Evolutionary conservation across 2,113 vertebrate genomes (phyloP).

Genomic region (Zapus hudsonius): DNA sequence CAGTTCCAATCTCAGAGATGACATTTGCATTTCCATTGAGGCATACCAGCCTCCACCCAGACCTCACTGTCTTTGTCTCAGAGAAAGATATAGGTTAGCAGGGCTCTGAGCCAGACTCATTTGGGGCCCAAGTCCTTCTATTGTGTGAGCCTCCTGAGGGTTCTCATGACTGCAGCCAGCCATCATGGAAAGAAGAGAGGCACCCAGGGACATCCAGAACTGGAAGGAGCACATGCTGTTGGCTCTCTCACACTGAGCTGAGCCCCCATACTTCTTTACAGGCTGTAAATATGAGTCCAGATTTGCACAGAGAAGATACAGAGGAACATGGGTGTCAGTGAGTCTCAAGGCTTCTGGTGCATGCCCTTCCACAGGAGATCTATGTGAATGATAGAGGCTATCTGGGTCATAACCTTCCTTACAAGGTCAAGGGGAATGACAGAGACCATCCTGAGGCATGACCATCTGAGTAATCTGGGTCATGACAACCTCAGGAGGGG

Average conservation of each 20-base stretch:
- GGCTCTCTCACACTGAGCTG: neutral
- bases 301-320: fast-evolving
- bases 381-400: neutral
- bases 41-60: neutral
- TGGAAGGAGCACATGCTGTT: neutral
- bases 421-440: too few relatives aligned
- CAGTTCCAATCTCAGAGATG: too few relatives aligned
- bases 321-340: fast-evolving
- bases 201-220: neutral
- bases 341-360: neutral
- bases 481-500: too few relatives aligned
- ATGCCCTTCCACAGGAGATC: neutral
- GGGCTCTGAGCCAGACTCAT: neutral
- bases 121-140: neutral
- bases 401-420: neutral
- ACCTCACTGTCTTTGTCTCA: neutral
- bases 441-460: fast-evolving
- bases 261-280: neutral
- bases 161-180: neutral
- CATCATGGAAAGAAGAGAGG: neutral
- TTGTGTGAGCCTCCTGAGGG: neutral
- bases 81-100: neutral
- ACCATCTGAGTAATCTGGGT: too few relatives aligned
- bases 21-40: too few relatives aligned
- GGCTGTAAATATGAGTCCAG: neutral